phyloP scores from a whole-genome alignment of 2,113 vertebrate species.

The Turdus rufiventris region DNA sequence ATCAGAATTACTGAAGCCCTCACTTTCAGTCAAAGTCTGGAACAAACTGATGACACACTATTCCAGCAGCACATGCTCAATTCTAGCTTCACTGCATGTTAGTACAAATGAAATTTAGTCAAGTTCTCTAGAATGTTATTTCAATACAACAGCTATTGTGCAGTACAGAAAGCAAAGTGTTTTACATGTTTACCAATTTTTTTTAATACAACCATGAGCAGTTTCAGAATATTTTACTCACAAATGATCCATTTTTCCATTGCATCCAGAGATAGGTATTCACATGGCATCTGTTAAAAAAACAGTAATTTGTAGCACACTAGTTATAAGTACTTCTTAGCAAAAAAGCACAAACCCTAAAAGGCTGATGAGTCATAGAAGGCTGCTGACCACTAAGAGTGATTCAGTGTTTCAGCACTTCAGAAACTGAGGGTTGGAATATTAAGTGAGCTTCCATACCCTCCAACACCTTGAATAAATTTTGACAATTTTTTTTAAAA shows the following conservation, averaged over 20 bases:
- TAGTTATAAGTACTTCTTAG: not conserved
- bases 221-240: constrained; percentile 76
- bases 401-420: not conserved
- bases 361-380: not conserved
- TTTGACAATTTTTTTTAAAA: not conserved
- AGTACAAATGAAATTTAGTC: not conserved
- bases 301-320: constrained; percentile 15
- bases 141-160: not conserved
- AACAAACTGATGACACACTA: not conserved
- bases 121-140: not conserved
- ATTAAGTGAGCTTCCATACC: not conserved
- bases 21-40: not conserved
- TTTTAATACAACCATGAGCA: not conserved
- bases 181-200: not conserved
- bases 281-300: constrained; percentile 92
- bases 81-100: not conserved
- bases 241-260: constrained; percentile 99
- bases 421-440: not conserved
- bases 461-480: not conserved
- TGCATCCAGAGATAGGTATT: constrained; percentile 94
- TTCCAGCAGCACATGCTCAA: not conserved
- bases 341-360: not conserved
- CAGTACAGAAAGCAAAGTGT: not conserved
- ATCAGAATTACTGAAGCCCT: not conserved
- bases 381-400: not conserved